Percentiles rank a stretch among this genome's conserved stretches.
Evolutionary conservation across 2,797 vertebrate genomes (phyloP).

Genomic region (Lutjanus campechanus): DNA sequence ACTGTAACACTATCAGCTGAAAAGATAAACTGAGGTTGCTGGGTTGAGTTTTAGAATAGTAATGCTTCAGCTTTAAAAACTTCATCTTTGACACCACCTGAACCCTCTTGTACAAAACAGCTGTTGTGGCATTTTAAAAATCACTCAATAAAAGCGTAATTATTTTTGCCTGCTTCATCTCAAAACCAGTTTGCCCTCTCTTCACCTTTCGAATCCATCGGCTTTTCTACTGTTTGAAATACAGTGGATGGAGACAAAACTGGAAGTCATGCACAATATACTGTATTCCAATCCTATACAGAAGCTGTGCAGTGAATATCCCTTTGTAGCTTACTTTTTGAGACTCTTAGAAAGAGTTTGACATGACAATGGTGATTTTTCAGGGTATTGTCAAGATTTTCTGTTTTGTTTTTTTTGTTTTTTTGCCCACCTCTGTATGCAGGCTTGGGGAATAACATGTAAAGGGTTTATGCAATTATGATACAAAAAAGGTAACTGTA

Average conservation of each 20-base stretch:
- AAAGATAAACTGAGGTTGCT: background rate
- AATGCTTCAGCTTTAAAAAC: constrained; percentile 18
- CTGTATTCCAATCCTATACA: background rate
- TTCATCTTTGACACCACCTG: constrained; percentile 6
- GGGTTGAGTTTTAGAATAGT: background rate
- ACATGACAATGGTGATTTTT: background rate
- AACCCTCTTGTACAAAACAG: constrained; percentile 15
- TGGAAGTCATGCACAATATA: background rate
- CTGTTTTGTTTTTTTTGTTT: background rate
- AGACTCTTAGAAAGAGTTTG: background rate
- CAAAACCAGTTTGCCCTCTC: constrained; percentile 8
- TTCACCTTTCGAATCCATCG: constrained; percentile 1
- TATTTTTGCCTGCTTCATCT: constrained; percentile 23
- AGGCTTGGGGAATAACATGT: too few relatives aligned
- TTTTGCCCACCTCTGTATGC: background rate
- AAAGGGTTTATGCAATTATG: too few relatives aligned
- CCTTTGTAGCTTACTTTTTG: background rate
- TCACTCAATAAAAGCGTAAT: constrained; percentile 24
- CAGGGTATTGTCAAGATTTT: background rate
- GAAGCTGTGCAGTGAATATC: background rate
- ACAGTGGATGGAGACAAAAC: constrained; percentile 1
- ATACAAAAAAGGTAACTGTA: too few relatives aligned
- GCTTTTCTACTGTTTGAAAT: constrained; percentile 5
- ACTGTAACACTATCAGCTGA: background rate
- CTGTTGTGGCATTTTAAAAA: constrained; percentile 31